Base-by-base conservation (phyloP, 2,797 vertebrate genomes). In the Fringilla coelebs region DNA sequence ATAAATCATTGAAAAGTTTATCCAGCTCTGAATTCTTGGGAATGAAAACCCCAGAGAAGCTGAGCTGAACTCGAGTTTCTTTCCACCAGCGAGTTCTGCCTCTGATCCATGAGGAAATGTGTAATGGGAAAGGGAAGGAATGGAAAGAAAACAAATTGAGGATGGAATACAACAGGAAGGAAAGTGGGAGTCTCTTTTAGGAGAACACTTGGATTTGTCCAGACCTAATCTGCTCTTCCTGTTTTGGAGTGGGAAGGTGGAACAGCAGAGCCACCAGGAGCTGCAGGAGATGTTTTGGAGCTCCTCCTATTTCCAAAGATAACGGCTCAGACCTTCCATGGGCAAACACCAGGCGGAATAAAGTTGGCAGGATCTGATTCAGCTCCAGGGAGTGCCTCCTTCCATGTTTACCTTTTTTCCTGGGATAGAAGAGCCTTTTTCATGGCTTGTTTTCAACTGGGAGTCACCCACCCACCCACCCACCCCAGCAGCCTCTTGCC, bases 41-140 rank as follows among this genome's bases (percentile, higher is more conserved):
- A 79, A 45, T 5, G 5, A 32, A 48, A 34, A 5, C 20, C 43
- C 19, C 7, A 4, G 21, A 36, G 9, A n/a, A 25, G 40, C 10
- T 51, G 62, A 43, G n/a, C 66, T 48, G 67, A 62, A 55, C 18
- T 79, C 31, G 7, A 41, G 22, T 71, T 92, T 55, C 55, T 78
- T 87, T 86, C 74, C 90, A 90, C 34, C 55, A 41, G 36, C 21
- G 25, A 90, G 40, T 16, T 67, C 51, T 70, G 74, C 63, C 71
- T 95, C 45, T 55, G 45, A 41, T 46, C 52, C 38, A 1, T 3
- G 8, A 77, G 91, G 63, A 83, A 79, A 83, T 9, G 16, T 73
- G 91, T 93, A 32, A 91, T 40, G 72, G 92, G 20, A 70, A 66
- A 88, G 76, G 49, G 78, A 80, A 91, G 72, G 85, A 60, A 82